These are phyloP conservation scores for Carassius carassius DNA, from an alignment of 2,113 vertebrate genomes.

Conservation along the genomic window DNA sequence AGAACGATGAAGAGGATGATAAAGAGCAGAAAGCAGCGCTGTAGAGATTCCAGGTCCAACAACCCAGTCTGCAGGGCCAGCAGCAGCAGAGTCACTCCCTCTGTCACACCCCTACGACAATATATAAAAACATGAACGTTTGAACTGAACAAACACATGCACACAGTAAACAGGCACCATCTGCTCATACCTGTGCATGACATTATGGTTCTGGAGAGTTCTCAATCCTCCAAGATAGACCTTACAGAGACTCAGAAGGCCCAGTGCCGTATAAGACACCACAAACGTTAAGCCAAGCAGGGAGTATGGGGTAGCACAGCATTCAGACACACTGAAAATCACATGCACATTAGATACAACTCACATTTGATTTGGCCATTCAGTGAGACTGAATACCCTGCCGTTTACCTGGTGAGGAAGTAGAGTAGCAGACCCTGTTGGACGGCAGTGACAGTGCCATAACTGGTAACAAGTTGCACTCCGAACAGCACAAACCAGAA, in stretches of 20 bases:
- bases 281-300: constrained; percentile 84
- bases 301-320: constrained; percentile 84
- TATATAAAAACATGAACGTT: constrained; percentile 11
- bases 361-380: background rate
- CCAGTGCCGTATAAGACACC: constrained; percentile 84
- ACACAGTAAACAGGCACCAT: background rate
- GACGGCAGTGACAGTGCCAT: constrained; percentile 55
- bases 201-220: constrained; percentile 81
- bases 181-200: constrained; percentile 83
- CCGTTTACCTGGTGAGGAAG: constrained; percentile 79
- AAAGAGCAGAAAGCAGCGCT: constrained; percentile 88
- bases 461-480: constrained; percentile 74
- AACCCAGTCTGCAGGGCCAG: constrained; percentile 87
- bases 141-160: background rate
- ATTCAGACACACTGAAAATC: constrained; percentile 79
- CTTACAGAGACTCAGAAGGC: constrained; percentile 83
- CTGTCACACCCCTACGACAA: constrained; percentile 81
- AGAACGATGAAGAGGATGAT: constrained; percentile 91
- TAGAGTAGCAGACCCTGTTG: constrained; percentile 79
- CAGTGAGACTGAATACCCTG: background rate
- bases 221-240: constrained; percentile 80
- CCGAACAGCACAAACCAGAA: constrained; percentile 84
- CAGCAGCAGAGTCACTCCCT: constrained; percentile 83
- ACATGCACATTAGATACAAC: background rate
- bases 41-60: constrained; percentile 81